A percentile compares a stretch with the other conserved stretches of the same genome.
phyloP scores from a whole-genome alignment of 1,140 invertebrate species.

The Hypothenemus hampei region DNA sequence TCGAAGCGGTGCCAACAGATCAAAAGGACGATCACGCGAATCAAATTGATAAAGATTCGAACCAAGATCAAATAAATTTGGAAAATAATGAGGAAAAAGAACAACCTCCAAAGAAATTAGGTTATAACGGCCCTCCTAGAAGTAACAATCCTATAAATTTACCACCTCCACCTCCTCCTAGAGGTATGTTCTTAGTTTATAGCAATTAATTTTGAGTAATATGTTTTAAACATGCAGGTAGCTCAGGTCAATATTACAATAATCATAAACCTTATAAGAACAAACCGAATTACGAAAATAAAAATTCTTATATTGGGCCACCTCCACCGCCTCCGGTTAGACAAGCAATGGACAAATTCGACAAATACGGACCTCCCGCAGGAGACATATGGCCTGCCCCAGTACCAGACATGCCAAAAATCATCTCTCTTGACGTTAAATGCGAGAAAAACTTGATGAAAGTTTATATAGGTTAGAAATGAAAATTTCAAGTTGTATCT shows the following conservation, averaged over 20 bases:
- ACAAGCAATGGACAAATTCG: slow-evolving; percentile 55
- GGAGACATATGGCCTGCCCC: slow-evolving; percentile 75
- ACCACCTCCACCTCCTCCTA: slow-evolving; percentile 35
- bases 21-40: slow-evolving; percentile 48
- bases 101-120: slow-evolving; percentile 47
- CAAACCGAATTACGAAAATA: slow-evolving; percentile 42
- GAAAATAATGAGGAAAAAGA: slow-evolving; percentile 59
- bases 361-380: slow-evolving; percentile 41
- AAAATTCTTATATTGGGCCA: slow-evolving; percentile 61
- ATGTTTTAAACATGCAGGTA: slow-evolving; percentile 18
- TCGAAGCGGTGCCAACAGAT: slow-evolving; percentile 56
- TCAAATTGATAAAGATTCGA: slow-evolving; percentile 41
- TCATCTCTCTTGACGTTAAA: slow-evolving; percentile 85
- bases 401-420: slow-evolving; percentile 83
- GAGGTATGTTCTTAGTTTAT: slow-evolving; percentile 5
- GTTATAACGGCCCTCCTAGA: slow-evolving; percentile 49
- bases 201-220: not conserved
- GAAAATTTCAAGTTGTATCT: too few relatives aligned
- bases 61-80: slow-evolving; percentile 61
- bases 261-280: slow-evolving; percentile 45
- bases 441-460: slow-evolving; percentile 93
- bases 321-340: slow-evolving; percentile 54
- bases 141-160: slow-evolving; percentile 36
- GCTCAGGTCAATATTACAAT: slow-evolving; percentile 35
- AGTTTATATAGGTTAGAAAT: slow-evolving; percentile 63